Percentiles rank a stretch among this genome's conserved stretches.
Evolutionary conservation across 2,888 invertebrate species (phyloP).

Genomic region (Dryadula phaetusa): DNA sequence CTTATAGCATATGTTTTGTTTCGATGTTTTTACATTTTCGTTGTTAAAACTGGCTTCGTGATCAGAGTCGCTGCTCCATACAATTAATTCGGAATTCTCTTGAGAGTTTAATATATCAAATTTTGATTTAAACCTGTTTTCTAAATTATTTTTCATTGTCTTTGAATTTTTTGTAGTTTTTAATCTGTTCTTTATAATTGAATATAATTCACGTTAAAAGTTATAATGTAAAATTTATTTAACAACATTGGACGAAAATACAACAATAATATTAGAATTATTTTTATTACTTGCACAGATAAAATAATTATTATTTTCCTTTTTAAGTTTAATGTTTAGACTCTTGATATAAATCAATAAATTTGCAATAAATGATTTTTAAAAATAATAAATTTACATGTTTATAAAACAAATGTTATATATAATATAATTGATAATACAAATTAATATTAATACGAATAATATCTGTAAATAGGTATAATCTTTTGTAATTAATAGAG

Average conservation of each 20-base stretch:
- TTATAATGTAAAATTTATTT: too few relatives aligned
- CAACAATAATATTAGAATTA: background rate
- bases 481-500: too few relatives aligned
- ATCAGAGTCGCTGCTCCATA: conserved; percentile 72
- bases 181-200: background rate
- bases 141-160: conserved; percentile 61
- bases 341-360: too few relatives aligned
- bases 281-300: background rate
- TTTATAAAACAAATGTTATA: too few relatives aligned
- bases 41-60: conserved; percentile 56
- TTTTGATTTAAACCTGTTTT: conserved; percentile 61
- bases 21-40: conserved; percentile 49
- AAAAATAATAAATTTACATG: too few relatives aligned
- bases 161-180: conserved; percentile 12
- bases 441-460: too few relatives aligned
- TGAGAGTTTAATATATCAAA: conserved; percentile 69
- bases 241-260: background rate
- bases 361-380: too few relatives aligned
- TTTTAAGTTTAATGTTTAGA: background rate
- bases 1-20: conserved; percentile 40
- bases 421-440: too few relatives aligned
- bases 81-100: conserved; percentile 66
- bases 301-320: background rate
- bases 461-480: too few relatives aligned
- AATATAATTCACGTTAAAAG: too few relatives aligned